Evolutionary conservation across 2,888 invertebrate species (phyloP), one percentile per base, ranked within the genome.

Genomic region (Xanthorhoe spadicearia): DNA sequence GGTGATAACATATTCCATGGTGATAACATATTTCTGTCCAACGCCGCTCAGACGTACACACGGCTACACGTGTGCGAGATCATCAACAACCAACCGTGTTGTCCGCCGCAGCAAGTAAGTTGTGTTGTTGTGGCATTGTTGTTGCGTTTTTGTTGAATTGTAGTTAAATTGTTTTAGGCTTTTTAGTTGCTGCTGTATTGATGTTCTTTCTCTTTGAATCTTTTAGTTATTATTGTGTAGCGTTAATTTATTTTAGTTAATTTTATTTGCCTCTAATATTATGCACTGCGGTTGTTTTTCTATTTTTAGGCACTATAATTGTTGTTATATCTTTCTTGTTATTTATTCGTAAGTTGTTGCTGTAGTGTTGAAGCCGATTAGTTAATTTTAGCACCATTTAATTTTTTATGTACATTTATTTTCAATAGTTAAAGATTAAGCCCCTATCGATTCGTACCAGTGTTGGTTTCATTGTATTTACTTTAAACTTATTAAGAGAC

Each of bases 31-130:
- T 87, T 85, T 89, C 79, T 84, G 76, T 74, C 80, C 80, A 84
- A 88, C 80, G 92, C 92, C 88, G 91, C 91, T 85, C 80, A 97
- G 97, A 97, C 96, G 75, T 97, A 97, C 94, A 97, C 97, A 83
- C 96, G 97, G 87, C 95, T 97, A 77, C 97, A 97, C 93, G 97
- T 97, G 88, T 97, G 97, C 94, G 96, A 97, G 85, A 91, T 95
- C 83, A 95, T 96, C 94, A 97, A 96, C 95, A 96, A 96, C 90
- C 95, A 95, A 81, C 96, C 96, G 77, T 97, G 97, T 95, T 97
- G 97, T 94, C 96, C 96, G 74, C 96, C 96, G 18, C 92, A 91
- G 78, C 87, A 92, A 84, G 92, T 93, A 89, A 92, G 92, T 91
- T 66, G 60, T 71, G 65, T 18, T 54, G 51, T 60, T 35, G 35